Conservation (phyloP, 2,113 vertebrate genomes). For the Falcunculus frontatus region DNA sequence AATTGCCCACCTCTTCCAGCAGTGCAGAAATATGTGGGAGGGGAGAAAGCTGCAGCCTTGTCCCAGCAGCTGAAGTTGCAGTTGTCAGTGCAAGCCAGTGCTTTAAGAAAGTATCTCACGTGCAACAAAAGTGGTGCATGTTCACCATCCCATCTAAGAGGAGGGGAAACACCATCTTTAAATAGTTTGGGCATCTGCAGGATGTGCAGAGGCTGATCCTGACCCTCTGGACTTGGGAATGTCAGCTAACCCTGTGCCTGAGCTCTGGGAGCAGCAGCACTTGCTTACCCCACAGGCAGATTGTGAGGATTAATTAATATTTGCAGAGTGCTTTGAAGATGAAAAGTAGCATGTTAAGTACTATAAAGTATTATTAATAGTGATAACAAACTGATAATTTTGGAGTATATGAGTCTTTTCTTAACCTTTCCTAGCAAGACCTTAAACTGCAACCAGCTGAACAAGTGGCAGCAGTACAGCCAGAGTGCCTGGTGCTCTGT, state of each 20-base stretch:
- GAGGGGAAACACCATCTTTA: neutral
- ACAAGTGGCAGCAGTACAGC: neutral
- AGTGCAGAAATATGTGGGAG: neutral
- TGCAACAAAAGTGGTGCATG: neutral
- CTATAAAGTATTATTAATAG: neutral
- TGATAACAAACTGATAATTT: conserved; percentile 9
- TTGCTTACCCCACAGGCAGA: conserved; percentile 20
- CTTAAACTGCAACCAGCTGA: neutral
- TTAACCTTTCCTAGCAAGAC: neutral
- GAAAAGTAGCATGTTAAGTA: neutral
- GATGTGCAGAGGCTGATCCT: accelerated
- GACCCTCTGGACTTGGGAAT: neutral
- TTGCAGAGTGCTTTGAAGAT: conserved; percentile 41
- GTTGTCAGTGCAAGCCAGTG: neutral
- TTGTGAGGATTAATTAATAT: conserved; percentile 33
- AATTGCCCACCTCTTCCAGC: neutral
- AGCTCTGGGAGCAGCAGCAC: neutral
- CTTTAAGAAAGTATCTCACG: neutral
- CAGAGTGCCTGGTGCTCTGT: neutral
- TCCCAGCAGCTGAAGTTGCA: neutral
- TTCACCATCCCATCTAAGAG: neutral
- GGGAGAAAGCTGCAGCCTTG: neutral
- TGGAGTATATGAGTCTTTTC: neutral
- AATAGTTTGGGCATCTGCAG: neutral
- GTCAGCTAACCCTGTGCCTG: neutral